A percentile compares a stretch with the other conserved stretches of the same genome.
These are phyloP conservation scores for Oncorhynchus nerka DNA, from an alignment of 2,113 vertebrate genomes.

Conservation along the genomic window DNA sequence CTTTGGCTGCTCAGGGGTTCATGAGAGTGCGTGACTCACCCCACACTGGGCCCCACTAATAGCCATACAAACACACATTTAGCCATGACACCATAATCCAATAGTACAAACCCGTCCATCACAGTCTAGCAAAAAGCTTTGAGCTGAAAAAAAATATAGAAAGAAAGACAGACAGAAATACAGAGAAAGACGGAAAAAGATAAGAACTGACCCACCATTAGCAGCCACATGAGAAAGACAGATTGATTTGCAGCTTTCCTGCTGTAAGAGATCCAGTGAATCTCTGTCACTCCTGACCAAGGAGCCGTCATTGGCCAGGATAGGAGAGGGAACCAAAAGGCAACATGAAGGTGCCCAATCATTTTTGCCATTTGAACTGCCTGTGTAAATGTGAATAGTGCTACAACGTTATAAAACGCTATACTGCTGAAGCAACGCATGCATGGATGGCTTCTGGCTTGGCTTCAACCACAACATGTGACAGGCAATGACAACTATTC, in stretches of 20 bases:
- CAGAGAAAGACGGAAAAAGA: constrained; percentile 21
- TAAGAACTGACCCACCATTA: constrained; percentile 15
- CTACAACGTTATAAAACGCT: neutral
- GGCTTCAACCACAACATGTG: constrained; percentile 49
- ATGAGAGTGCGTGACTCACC: constrained; percentile 48
- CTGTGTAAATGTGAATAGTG: constrained; percentile 35
- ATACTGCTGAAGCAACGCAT: neutral
- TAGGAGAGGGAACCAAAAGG: constrained; percentile 13
- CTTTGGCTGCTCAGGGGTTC: constrained; percentile 38
- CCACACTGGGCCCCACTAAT: constrained; percentile 62
- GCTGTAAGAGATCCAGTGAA: constrained; percentile 35
- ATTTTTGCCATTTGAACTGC: no score
- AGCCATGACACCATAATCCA: constrained; percentile 62
- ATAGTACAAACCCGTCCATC: constrained; percentile 58
- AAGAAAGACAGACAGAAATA: constrained; percentile 23
- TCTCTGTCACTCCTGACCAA: constrained; percentile 20
- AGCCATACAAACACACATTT: constrained; percentile 69
- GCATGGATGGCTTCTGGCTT: constrained; percentile 6
- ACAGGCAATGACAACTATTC: constrained; percentile 45
- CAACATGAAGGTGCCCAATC: constrained; percentile 27
- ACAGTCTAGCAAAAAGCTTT: constrained; percentile 20
- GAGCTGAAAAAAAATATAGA: constrained; percentile 16
- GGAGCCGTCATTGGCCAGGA: neutral
- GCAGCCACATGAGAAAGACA: constrained; percentile 19
- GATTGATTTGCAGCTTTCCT: constrained; percentile 45